These are phyloP conservation scores for Sipha flava DNA, from an alignment of 1,140 invertebrate species.

Conservation along the genomic window DNA sequence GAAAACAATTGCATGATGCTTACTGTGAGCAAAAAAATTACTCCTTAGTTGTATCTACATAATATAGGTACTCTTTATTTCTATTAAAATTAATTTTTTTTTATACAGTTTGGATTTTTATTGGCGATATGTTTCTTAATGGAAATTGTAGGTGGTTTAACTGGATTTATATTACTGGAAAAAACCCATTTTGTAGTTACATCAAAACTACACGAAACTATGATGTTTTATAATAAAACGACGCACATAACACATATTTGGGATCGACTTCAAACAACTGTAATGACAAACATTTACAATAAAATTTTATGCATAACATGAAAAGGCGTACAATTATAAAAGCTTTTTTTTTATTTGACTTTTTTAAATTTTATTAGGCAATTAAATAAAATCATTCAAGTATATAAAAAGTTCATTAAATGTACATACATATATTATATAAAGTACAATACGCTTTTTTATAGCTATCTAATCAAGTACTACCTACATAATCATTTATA, in stretches of 20 bases:
- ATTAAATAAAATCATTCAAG: not conserved
- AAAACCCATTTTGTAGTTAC: conserved; percentile 59
- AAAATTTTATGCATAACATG: not conserved
- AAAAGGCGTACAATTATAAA: not conserved
- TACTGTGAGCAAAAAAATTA: conserved; percentile 52
- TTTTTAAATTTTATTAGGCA: not conserved
- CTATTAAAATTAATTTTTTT: not conserved
- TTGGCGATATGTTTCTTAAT: conserved; percentile 72
- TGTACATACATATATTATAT: no score
- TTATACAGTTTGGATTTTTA: conserved; percentile 68
- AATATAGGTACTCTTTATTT: no score
- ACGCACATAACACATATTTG: conserved; percentile 47
- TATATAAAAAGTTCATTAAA: no score
- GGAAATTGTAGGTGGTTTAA: conserved; percentile 75
- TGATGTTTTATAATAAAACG: conserved; percentile 56
- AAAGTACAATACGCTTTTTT: no score
- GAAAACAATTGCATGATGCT: conserved; percentile 74
- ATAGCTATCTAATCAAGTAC: no score
- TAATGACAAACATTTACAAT: conserved; percentile 46
- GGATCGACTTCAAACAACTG: conserved; percentile 69
- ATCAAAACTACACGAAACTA: conserved; percentile 57
- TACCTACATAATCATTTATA: not conserved
- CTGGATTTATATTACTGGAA: conserved; percentile 68
- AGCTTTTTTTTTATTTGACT: not conserved
- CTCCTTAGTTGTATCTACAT: no score